Evolutionary conservation across 1,140 invertebrate genomes (phyloP), one percentile per base, ranked within the genome.

Genomic region (Meloidogyne floridensis): DNA sequence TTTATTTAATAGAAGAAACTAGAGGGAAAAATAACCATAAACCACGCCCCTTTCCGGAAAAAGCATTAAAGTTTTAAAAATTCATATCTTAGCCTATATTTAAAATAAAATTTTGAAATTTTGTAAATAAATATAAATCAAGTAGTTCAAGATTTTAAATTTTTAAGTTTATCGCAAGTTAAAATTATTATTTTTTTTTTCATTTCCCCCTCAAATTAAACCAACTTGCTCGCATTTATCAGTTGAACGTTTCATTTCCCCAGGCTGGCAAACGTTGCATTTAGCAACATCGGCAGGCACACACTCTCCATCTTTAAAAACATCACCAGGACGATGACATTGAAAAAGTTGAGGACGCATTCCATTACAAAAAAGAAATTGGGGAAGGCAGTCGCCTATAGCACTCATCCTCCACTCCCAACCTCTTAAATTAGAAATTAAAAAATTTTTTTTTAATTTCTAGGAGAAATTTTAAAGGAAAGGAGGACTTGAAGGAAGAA

Each of bases 281-380:
- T 18, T 65, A 8, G 74, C 75, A 8, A 56, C n/a, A 18, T 73
- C 69, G 1, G 73, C 74, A 8, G 69, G n/a, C 32, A 43, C 11
- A 53, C 80, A 81, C 11, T 81, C 72, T 4, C 80, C 80, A 72
- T 81, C 75, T 42, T 76, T 76, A 59, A 81, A 81, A 6, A 81
- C 74, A 10, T 74, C 76, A 51, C 69, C 54, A 11, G 53, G 43
- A 13, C 32, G 54, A 71, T 81, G 32, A 74, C 80, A 81, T 81
- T 81, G 80, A 42, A 81, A 81, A 51, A 80, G 72, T 56, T 74
- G 72, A 11, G 80, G 80, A 3, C 80, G 75, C 53, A 81, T 71
- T 56, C 74, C 80, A 54, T 81, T 81, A 47, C 80, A 81, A 43
- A 71, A 81, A 43, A 81, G 51, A 77, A 81, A 81, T 56, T 81